Conservation (phyloP, 2,888 invertebrate species). For the Agriopis leucophaearia region DNA sequence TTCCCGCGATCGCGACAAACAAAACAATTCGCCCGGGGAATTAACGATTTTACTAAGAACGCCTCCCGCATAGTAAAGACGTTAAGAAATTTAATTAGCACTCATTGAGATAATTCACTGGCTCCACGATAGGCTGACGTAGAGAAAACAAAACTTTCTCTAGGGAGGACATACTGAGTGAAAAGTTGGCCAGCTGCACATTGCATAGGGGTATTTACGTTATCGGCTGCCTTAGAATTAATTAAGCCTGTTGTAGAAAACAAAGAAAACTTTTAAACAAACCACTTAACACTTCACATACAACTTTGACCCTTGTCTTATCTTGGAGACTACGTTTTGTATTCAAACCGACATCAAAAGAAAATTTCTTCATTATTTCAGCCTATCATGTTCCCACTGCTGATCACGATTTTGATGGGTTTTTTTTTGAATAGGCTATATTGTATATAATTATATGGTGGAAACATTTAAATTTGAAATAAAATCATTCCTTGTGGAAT, state of each 20-base stretch:
- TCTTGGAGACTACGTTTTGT: too few species aligned
- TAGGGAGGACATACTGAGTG: conserved; percentile 55
- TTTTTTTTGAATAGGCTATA: too few species aligned
- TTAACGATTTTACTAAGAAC: conserved; percentile 62
- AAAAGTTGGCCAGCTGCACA: conserved; percentile 14
- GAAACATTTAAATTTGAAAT: too few species aligned
- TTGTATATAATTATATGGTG: too few species aligned
- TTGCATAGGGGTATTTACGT: background rate
- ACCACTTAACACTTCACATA: too few species aligned
- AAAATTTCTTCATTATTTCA: too few species aligned
- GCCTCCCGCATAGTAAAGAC: conserved; percentile 70
- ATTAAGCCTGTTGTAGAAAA: background rate
- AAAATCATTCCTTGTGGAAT: too few species aligned
- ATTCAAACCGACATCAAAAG: too few species aligned
- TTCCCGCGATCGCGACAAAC: conserved; percentile 63
- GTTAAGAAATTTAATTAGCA: conserved; percentile 80
- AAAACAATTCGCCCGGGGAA: conserved; percentile 68
- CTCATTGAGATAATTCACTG: conserved; percentile 79
- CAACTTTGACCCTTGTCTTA: too few species aligned
- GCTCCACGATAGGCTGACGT: conserved; percentile 69
- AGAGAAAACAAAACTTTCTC: conserved; percentile 67
- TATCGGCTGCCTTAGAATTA: background rate
- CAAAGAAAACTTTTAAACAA: too few species aligned
- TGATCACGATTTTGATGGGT: too few species aligned
- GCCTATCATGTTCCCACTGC: too few species aligned